Base-by-base conservation (phyloP, 1,140 invertebrate genomes). In the Drosophila virilis region DNA sequence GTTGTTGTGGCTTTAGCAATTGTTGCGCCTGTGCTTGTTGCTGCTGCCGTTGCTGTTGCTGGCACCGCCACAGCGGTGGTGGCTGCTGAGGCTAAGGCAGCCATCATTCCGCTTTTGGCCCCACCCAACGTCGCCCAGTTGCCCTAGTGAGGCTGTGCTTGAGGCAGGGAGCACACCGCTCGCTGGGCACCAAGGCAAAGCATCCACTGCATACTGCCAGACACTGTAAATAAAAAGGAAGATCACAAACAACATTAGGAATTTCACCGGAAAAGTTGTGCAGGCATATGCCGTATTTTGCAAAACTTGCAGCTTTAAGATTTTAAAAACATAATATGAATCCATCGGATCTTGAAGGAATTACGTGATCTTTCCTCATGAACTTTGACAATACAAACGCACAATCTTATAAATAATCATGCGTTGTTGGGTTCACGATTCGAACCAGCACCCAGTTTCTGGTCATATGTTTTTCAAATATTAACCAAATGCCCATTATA, bases 131-230 rank as follows among this genome's bases (percentile, higher is more conserved):
- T 33, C 55, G 42, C 22, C 10, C 28, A 33, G 55, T 15, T 4
- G 28, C 22, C 38, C 71, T 83, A 83, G 61, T 65, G 79, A 48
- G 74, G 73, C 69, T 77, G 71, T 51, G 60, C 58, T 62, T 51
- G 51, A 22, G 73, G 69, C 69, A 76, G 73, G 58, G 28, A 65
- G 54, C 60, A 55, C 57, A 62, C 57, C 54, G 66, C 77, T 35
- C 78, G 61, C 73, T 77, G 72, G 52, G 45, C 46, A 59, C 65
- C 79, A 67, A 78, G 67, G 61, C 71, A 59, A 65, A 67, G 57
- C 59, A 48, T 42, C 38, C 65, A 51, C 84, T 71, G 83, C 83
- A 88, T 88, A 42, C 50, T 35, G 62, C 69, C 65, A 42, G 35
- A 33, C 42, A 51, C 81, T 84, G 82, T 6, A 71, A 66, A 9